Evolutionary conservation across 1,140 invertebrate genomes (phyloP).

Genomic region (Cyphomyrmex costatus): DNA sequence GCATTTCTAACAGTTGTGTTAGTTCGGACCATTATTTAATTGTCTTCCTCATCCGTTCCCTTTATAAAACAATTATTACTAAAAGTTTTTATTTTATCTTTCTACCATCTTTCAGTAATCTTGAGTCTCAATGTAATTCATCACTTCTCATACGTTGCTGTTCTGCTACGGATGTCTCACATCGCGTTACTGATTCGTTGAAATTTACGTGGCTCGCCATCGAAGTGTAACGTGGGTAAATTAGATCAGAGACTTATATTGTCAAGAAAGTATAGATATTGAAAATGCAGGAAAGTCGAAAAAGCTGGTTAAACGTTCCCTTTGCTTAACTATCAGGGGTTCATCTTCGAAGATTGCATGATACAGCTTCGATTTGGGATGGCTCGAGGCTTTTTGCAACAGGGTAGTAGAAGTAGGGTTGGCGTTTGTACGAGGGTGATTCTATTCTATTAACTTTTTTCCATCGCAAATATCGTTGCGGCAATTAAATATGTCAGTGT

Average conservation of each 20-base stretch:
- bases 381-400: constrained; percentile 76
- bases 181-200: constrained; percentile 37
- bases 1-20: background rate
- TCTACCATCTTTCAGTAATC: background rate
- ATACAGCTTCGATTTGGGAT: constrained; percentile 73
- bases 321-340: constrained; percentile 53
- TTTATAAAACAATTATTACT: constrained; percentile 17
- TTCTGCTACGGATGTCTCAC: background rate
- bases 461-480: background rate
- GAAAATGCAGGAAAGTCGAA: constrained; percentile 37
- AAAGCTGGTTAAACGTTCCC: constrained; percentile 44
- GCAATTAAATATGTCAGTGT: background rate
- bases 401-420: constrained; percentile 67
- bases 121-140: background rate
- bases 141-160: background rate
- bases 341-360: constrained; percentile 26
- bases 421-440: constrained; percentile 32
- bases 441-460: background rate
- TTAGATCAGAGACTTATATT: constrained; percentile 68
- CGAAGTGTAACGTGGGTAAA: constrained; percentile 74
- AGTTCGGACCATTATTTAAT: constrained; percentile 1
- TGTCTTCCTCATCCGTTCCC: background rate
- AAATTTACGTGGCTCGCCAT: constrained; percentile 53
- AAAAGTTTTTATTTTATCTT: background rate
- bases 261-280: constrained; percentile 64